Base-by-base conservation (phyloP, 2,888 invertebrate genomes). In the Palloptera scutellata region DNA sequence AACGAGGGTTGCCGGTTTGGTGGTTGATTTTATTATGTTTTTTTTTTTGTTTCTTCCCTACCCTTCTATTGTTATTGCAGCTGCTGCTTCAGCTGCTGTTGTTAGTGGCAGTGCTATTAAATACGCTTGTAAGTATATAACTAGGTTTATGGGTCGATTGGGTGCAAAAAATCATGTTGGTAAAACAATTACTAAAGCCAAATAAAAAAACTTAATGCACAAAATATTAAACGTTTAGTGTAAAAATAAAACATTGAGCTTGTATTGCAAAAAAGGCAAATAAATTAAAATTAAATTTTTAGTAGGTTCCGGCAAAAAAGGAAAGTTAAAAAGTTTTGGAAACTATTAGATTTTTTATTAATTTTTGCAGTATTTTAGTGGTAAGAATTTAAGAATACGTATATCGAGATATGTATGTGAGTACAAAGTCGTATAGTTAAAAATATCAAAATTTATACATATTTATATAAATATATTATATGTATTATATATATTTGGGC, bases 111-210 rank as follows among this genome's bases (percentile, higher is more conserved):
- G 41, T 42, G 42, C 66, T 61, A 55, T 66, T 60, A 66, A 64
- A 66, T 66, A 66, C 41, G 54, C 61, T 54, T 43, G 60, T 66
- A 66, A 80, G 74, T 76, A 76, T 77, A 79, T 78, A 81, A 81
- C 82, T 81, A 74, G 81, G 81, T 83, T 81, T 81, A 76, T 82
- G 81, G 83, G 81, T 81, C 83, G 81, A 81, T 83, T 83, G 82
- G 80, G 79, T 81, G 79, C 81, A 80, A 77, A 78, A 81, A 76
- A 77, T 78, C 70, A 70, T 68, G 62, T 67, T 59, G 67, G 64
- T 64, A 55, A 68, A 68, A 65, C 68, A 68, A 68, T 68, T 68
- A 64, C 65, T 52, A 55, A 41, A 62, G 30, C 11, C n/a, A n/a
- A 61, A 43, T 42, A 59, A 66, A 30, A 30, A 30, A 30, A 30